Evolutionary conservation across 2,888 invertebrate genomes (phyloP), one percentile per base, ranked within the genome.

Genomic region (Ormia ochracea): DNA sequence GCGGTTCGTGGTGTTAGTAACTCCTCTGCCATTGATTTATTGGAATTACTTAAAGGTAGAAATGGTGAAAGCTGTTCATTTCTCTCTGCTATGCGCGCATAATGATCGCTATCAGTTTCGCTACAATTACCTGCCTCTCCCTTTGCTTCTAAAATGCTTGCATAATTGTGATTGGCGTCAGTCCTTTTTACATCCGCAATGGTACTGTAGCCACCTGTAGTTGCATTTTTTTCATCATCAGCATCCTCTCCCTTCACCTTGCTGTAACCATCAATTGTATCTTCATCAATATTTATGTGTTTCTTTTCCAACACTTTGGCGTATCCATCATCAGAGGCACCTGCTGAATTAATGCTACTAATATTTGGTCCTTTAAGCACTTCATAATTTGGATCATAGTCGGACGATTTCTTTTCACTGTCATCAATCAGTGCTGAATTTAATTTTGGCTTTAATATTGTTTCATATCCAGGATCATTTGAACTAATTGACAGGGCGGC

Each of bases 311-410:
- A 78, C 65, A 90, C 89, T 81, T 90, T 90, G 56, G 89, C 89
- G 82, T 90, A 90, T 2, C 90, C 89, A 83, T 90, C 90, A 81
- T 89, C 89, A 1, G 88, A 89, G 31, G 84, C 86, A 12, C 87
- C 86, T 4, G 86, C 82, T 7, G 82, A 77, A 76, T 72, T 52
- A 33, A 23, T 41, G 69, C 45, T 69, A 41, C 3, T 70, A 50
- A 26, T 50, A 76, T 76, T 83, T 33, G 85, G 92, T 78, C 93
- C 91, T 76, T 87, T 86, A 54, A 96, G 88, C 82, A 94, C 93
- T 89, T 96, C 96, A 87, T 96, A 96, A 87, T 95, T 96, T 0
- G 95, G 94, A 90, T 95, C 95, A 3, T 92, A 92, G 83, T 93
- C 93, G 0, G 92, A 92, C 4, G 91, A 91, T 83, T 87, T 87